These are phyloP conservation scores for Diplolepis rosae DNA, from an alignment of 2,888 invertebrate genomes.

Conservation along the genomic window DNA sequence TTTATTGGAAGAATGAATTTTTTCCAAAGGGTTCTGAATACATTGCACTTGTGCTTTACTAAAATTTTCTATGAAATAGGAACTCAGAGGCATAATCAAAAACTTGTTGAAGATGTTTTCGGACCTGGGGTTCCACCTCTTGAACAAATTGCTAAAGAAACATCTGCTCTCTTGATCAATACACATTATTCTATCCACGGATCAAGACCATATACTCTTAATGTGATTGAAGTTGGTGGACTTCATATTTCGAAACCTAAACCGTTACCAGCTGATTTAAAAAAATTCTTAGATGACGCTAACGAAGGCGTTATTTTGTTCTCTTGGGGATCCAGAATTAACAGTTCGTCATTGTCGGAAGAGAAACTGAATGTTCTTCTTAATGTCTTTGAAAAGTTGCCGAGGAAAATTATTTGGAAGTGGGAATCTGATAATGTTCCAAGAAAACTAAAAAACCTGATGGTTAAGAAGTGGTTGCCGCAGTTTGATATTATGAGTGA, in stretches of 20 bases:
- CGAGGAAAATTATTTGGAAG: constrained; percentile 83
- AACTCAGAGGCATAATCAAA: constrained; percentile 68
- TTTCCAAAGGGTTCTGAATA: constrained; percentile 65
- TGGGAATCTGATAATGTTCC: constrained; percentile 77
- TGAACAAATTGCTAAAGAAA: constrained; percentile 75
- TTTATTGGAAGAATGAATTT: constrained; percentile 75
- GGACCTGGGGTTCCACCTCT: constrained; percentile 73
- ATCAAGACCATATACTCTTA: constrained; percentile 76
- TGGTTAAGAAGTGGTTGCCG: constrained; percentile 81
- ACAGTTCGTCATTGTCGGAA: constrained; percentile 78
- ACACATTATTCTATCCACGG: constrained; percentile 79
- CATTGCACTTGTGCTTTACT: constrained; percentile 26
- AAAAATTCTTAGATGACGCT: constrained; percentile 76
- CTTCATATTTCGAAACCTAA: constrained; percentile 66
- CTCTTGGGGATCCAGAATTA: constrained; percentile 85
- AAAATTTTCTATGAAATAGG: constrained; percentile 65
- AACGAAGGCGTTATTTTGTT: constrained; percentile 79
- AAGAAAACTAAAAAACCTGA: constrained; percentile 79
- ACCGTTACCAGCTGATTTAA: constrained; percentile 76
- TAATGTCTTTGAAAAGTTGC: constrained; percentile 78
- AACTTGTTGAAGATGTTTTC: constrained; percentile 33
- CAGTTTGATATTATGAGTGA: constrained; percentile 87
- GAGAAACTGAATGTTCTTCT: constrained; percentile 79
- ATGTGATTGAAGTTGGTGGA: constrained; percentile 75
- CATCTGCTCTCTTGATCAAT: constrained; percentile 78